Evolutionary conservation across 2,888 invertebrate genomes (phyloP), one percentile per base, ranked within the genome.

Genomic region (Melieria crassipennis): DNA sequence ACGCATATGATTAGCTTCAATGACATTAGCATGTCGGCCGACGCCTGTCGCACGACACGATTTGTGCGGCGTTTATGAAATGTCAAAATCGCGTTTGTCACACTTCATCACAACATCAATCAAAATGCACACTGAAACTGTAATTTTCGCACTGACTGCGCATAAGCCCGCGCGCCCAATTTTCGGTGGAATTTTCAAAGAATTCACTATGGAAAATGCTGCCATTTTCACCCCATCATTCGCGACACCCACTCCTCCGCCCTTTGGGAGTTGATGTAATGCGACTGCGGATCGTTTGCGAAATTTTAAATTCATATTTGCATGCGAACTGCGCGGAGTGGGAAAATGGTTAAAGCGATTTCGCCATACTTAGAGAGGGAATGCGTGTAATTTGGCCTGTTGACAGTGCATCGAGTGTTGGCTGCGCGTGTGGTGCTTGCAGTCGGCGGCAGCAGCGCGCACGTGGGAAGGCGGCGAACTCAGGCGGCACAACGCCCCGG

Each of bases 351-450:
- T 50, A 45, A 60, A 60, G 16, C 16, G n/a, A 50, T 45, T 48
- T 46, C 13, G 30, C 45, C 6, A 16, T 9, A 11, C 66, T n/a
- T 61, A 43, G 11, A 48, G 64, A 69, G 45, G 57, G 79, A 81
- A 79, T 79, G 77, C 80, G 78, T 82, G 82, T 82, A 82, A 83
- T 83, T 83, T 81, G 79, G 80, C 79, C 84, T 78, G 67, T 80
- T 84, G 69, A 62, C 69, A 56, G 43, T 30, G 50, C 42, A 16
- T 48, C 42, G 64, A 60, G 48, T 70, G 52, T 47, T 1, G n/a
- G 48, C 13, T 16, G 48, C 11, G 43, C 43, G 42, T n/a, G 7
- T n/a, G 48, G 48, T 47, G 58, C 48, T 52, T 55, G 68, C 61
- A 60, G 61, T 52, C 55, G 50, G 61, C 60, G 60, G 16, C 61